phyloP scores from a whole-genome alignment of 1,140 invertebrate species.

The Papilio polytes region DNA sequence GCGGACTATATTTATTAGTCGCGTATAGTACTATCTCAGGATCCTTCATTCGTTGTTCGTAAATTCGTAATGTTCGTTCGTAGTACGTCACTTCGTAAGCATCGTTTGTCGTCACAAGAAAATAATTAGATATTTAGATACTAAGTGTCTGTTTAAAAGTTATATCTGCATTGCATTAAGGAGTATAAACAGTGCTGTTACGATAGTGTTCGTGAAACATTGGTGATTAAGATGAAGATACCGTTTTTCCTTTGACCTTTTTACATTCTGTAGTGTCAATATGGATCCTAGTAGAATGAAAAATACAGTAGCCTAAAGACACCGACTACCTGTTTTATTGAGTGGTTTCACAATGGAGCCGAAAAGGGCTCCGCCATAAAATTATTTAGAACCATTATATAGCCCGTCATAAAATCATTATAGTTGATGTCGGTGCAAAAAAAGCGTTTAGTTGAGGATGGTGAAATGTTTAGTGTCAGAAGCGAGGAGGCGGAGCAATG shows the following conservation, averaged over 20 bases:
- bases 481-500: conserved; percentile 68
- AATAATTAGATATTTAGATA: conserved; percentile 54
- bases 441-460: conserved; percentile 68
- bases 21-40: conserved; percentile 55
- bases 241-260: conserved; percentile 74
- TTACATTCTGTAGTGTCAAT: conserved; percentile 73
- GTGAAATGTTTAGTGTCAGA: conserved; percentile 57
- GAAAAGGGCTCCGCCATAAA: conserved; percentile 80
- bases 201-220: conserved; percentile 45
- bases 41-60: conserved; percentile 71
- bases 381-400: conserved; percentile 59
- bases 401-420: conserved; percentile 70
- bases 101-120: conserved; percentile 55
- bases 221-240: conserved; percentile 57
- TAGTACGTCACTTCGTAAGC: conserved; percentile 70
- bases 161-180: conserved; percentile 42
- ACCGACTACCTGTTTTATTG: conserved; percentile 60
- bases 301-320: conserved; percentile 61
- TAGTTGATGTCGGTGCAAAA: conserved; percentile 64
- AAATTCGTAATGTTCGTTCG: conserved; percentile 54
- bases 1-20: conserved; percentile 58
- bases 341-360: conserved; percentile 73
- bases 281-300: conserved; percentile 64
- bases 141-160: conserved; percentile 51
- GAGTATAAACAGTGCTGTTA: conserved; percentile 37